Conservation (phyloP, 1,140 invertebrate species). For the Mycetomoellerius zeteki region DNA sequence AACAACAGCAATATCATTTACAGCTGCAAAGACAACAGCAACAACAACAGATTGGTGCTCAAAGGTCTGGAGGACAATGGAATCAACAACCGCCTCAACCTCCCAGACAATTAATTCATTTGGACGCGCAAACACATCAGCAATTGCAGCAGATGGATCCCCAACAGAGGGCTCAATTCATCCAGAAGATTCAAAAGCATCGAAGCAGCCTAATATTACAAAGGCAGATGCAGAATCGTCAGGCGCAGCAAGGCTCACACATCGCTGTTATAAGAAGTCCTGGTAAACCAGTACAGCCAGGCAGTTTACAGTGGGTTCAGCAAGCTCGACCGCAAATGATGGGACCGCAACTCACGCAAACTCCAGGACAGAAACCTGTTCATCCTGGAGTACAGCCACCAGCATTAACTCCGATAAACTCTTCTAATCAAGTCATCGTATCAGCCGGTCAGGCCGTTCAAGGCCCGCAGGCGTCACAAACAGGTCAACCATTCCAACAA, state of each 20-base stretch:
- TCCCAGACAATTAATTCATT: slow-evolving; percentile 90
- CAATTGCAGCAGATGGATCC: slow-evolving; percentile 94
- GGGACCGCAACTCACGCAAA: slow-evolving; percentile 82
- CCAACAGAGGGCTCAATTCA: slow-evolving; percentile 92
- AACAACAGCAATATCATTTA: slow-evolving; percentile 87
- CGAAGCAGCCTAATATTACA: slow-evolving; percentile 88
- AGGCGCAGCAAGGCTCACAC: slow-evolving; percentile 86
- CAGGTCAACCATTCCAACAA: slow-evolving; percentile 81
- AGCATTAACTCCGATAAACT: slow-evolving; percentile 83
- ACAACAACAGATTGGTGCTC: slow-evolving; percentile 85
- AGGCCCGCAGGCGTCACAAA: slow-evolving; percentile 77
- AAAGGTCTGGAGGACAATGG: slow-evolving; percentile 84
- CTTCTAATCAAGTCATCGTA: slow-evolving; percentile 84
- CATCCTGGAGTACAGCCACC: slow-evolving; percentile 85
- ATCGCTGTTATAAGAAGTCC: slow-evolving; percentile 87
- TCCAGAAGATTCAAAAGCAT: slow-evolving; percentile 92
- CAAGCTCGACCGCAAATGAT: slow-evolving; percentile 87
- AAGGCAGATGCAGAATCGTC: slow-evolving; percentile 87
- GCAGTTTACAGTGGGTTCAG: slow-evolving; percentile 84
- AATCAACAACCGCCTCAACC: slow-evolving; percentile 85
- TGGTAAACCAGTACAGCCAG: slow-evolving; percentile 86
- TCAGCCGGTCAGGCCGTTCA: slow-evolving; percentile 79
- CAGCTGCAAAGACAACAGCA: slow-evolving; percentile 83
- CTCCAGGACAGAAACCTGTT: slow-evolving; percentile 82
- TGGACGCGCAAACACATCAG: slow-evolving; percentile 94